Conservation (phyloP, 2,113 vertebrate genomes). For the Ceratotherium simum region DNA sequence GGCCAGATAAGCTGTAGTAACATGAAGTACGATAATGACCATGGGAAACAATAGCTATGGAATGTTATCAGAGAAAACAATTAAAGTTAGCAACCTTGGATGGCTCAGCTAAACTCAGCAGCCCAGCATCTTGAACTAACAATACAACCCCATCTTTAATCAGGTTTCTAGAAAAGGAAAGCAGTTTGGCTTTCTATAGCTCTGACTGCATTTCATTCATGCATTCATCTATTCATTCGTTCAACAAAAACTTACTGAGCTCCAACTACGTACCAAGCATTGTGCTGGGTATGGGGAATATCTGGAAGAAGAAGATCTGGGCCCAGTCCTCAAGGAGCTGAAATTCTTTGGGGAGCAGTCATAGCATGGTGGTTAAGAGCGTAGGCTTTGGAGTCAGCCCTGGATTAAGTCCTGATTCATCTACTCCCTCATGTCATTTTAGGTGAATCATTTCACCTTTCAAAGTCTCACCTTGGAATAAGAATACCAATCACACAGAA, state of each 20-base stretch:
- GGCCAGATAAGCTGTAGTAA: not conserved
- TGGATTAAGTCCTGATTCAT: not conserved
- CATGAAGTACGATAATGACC: not conserved
- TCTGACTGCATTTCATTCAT: not conserved
- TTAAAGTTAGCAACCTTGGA: conserved; percentile 5
- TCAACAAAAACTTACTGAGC: not conserved
- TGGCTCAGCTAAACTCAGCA: not conserved
- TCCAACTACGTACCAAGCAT: not conserved
- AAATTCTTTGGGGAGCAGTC: not conserved
- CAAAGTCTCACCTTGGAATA: not conserved
- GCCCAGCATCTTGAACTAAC: conserved; percentile 1
- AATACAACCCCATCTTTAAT: not conserved
- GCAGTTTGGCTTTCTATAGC: not conserved
- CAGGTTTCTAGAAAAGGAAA: not conserved
- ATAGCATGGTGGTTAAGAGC: not conserved
- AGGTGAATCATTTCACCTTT: not conserved
- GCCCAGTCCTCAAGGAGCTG: not conserved
- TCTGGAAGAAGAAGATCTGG: not conserved
- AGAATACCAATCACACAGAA: not conserved
- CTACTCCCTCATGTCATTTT: not conserved
- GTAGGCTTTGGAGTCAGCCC: not conserved
- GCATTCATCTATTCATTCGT: not conserved
- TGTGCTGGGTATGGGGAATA: not conserved
- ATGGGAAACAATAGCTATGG: not conserved
- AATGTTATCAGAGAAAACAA: not conserved